Conservation (phyloP, 1,140 invertebrate species). For the Chlorops oryzae region DNA sequence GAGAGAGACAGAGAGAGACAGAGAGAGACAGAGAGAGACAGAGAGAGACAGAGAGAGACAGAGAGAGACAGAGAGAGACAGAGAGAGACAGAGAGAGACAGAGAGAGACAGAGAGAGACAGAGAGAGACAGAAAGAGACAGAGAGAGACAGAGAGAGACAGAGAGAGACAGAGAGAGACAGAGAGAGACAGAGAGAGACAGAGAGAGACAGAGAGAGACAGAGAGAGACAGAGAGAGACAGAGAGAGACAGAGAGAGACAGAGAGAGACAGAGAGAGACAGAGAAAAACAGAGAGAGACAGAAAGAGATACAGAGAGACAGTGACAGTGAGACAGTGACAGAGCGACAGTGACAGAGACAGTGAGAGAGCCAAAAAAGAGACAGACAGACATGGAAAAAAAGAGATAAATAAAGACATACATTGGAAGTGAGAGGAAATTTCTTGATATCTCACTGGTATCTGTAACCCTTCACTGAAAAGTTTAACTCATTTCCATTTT, state of each 20-base stretch:
- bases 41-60: background rate
- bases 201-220: background rate
- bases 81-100: background rate
- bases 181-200: background rate
- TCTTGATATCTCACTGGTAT: no score
- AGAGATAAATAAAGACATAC: background rate
- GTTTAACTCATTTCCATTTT: no score
- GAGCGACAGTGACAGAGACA: background rate
- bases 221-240: background rate
- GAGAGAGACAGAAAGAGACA: background rate
- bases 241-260: background rate
- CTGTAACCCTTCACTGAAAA: no score
- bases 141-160: background rate
- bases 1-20: background rate
- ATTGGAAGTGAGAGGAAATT: background rate
- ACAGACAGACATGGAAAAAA: background rate
- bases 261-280: background rate
- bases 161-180: background rate
- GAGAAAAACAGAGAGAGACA: background rate
- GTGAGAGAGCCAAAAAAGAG: background rate
- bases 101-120: background rate
- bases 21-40: background rate
- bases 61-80: background rate
- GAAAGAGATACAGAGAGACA: background rate
- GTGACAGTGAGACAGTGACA: background rate